Evolutionary conservation across 2,113 vertebrate genomes (phyloP).

Genomic region (cattle (Bos taurus)): ARS-UCD2.0 NC_037334.1:88925501-88926000

Average conservation of each 20-base stretch:
- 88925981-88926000: not conserved
- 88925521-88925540: not conserved
- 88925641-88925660: not conserved
- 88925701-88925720: not conserved
- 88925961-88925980: not conserved
- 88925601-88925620: not conserved
- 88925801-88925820: not conserved
- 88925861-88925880: not conserved
- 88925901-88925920: not conserved
- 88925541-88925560: not conserved
- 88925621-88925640: not conserved
- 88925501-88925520: not conserved
- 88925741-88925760: not conserved
- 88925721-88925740: not conserved
- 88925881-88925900: no score
- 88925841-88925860: not conserved
- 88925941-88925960: no score
- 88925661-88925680: not conserved
- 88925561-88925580: constrained; percentile 18
- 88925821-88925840: not conserved
- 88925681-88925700: not conserved
- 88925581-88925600: constrained; percentile 3
- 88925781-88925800: not conserved
- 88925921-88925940: not conserved
- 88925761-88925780: not conserved